Conservation (phyloP, 2,888 invertebrate species). For the Choristoneura rosaceana region DNA sequence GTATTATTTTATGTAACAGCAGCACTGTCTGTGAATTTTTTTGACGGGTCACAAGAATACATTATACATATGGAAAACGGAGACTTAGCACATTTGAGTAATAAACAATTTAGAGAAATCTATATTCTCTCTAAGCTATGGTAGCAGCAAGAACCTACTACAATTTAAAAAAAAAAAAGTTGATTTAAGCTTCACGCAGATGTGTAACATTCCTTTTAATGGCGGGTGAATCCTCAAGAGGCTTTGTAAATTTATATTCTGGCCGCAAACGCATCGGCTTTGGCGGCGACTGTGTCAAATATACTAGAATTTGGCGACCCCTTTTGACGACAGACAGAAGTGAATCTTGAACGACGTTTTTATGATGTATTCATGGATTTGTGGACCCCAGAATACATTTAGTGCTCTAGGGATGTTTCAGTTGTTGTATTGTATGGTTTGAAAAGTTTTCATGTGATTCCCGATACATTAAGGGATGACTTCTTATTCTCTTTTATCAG, state of each 20-base stretch:
- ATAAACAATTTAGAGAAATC: too few relatives aligned
- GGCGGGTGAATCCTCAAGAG: background rate
- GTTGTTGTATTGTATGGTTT: background rate
- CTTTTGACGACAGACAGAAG: constrained; percentile 3
- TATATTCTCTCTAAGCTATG: too few relatives aligned
- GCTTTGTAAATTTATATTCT: constrained; percentile 8
- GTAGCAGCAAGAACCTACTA: background rate
- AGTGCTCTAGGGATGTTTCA: background rate
- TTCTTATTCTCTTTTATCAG: background rate
- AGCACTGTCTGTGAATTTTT: too few relatives aligned
- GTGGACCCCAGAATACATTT: background rate
- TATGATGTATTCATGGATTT: constrained; percentile 11
- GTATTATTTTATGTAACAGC: too few relatives aligned
- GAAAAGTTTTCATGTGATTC: background rate
- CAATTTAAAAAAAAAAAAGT: background rate
- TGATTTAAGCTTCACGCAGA: background rate
- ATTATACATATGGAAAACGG: too few relatives aligned
- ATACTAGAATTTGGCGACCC: background rate
- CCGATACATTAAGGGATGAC: background rate
- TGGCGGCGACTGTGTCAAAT: background rate
- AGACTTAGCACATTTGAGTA: too few relatives aligned
- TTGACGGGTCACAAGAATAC: too few relatives aligned
- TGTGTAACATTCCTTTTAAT: background rate
- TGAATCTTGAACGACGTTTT: constrained; percentile 2
- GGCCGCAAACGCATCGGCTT: background rate